Evolutionary conservation across 1,140 invertebrate species (phyloP), one percentile per base, ranked within the genome.

Genomic region (Oryctes rhinoceros): DNA sequence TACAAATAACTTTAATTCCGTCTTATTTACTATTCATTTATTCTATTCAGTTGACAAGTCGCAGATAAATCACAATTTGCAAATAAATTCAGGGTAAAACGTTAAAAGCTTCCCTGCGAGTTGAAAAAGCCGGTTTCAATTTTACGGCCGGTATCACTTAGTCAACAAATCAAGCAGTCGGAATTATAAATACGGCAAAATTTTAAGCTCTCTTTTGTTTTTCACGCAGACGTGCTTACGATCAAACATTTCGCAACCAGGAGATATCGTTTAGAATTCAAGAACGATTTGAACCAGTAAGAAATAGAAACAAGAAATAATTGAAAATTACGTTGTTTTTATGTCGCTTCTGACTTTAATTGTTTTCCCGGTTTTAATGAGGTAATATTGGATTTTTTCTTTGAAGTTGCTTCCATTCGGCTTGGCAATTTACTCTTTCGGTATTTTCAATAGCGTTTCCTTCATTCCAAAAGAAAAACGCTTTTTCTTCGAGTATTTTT

Each of bases 1-100:
- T 59, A 18, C 53, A 59, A 59, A 59, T 59, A 59, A 71, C 65
- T 37, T 35, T 35, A 71, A 71, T 24, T 24, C 13, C 35, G 24
- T 71, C 65, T 71, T 71, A 71, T 37, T 71, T 37, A 71, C 35
- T 71, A 71, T 71, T 71, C 65, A 71, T 71, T 71, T 37, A 71
- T 71, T 71, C 20, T 71, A 24, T 71, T 71, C 65, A 37, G 65
- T 24, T 71, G 65, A 35, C 35, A 71, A 15, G 18, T 37, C 65
- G 13, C 65, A 71, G 35, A 71, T 71, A 71, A 71, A 71, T 71
- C 65, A 35, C 65, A 71, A 71, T 71, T 11, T 35, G 10, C 24
- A 24, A 71, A 71, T 71, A 71, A 71, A 71, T 71, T 71, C 35
- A 35, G 65, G 35, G 65, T 37, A 71, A 30, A 71, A 71, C 24